Percentiles rank a stretch among this genome's conserved stretches.
phyloP scores from a whole-genome alignment of 2,113 vertebrate species.

The Sisor rabdophorus region DNA sequence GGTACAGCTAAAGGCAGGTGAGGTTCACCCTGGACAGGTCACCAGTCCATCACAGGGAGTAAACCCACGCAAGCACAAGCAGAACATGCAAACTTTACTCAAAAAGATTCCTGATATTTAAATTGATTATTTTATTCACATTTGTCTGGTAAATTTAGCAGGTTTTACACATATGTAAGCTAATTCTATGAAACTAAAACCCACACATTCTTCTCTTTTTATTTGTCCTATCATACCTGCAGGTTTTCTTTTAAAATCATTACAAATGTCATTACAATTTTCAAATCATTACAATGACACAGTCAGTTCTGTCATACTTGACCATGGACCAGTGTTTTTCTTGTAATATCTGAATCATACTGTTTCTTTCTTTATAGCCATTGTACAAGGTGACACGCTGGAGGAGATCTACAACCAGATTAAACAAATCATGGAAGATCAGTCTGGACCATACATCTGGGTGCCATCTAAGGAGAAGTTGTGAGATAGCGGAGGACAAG shows the following conservation, averaged over 20 bases:
- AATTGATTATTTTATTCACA: no score
- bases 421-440: constrained; percentile 95
- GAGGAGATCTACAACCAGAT: constrained; percentile 95
- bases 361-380: constrained; percentile 71
- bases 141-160: no score
- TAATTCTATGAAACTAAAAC: not conserved
- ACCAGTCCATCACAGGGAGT: no score
- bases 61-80: no score
- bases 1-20: no score
- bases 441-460: constrained; percentile 96
- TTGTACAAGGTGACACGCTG: constrained; percentile 88
- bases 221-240: not conserved
- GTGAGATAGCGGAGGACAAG: constrained; percentile 48
- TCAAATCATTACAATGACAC: not conserved
- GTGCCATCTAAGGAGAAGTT: constrained; percentile 85
- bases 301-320: not conserved
- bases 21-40: no score
- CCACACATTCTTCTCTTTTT: not conserved
- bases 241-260: not conserved
- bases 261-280: not conserved
- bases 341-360: not conserved
- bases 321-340: not conserved
- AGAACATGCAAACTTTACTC: no score
- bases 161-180: no score
- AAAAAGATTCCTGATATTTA: no score